Conservation (phyloP, 2,888 invertebrate species). For the Eilema sororculum region DNA sequence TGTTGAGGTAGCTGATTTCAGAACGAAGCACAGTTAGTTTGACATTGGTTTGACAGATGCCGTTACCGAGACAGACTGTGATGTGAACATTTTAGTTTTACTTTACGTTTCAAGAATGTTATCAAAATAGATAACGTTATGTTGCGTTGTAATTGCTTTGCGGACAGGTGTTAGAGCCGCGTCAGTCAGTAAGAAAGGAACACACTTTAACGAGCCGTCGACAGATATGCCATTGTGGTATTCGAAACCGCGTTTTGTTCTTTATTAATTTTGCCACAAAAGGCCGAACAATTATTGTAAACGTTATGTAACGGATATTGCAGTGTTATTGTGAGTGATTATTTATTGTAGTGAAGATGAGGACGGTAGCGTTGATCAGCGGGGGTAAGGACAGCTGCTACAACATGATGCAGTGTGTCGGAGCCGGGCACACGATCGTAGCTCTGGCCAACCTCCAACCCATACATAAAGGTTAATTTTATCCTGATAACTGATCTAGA, state of each 20-base stretch:
- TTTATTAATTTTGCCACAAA: slow-evolving; percentile 67
- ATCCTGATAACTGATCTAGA: slow-evolving; percentile 53
- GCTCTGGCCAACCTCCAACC: slow-evolving; percentile 98
- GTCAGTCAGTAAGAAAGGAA: slow-evolving; percentile 47
- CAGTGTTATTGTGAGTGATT: slow-evolving; percentile 64
- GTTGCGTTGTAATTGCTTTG: slow-evolving; percentile 58
- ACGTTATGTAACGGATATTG: slow-evolving; percentile 82
- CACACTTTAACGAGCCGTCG: slow-evolving; percentile 49
- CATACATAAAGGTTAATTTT: slow-evolving; percentile 90
- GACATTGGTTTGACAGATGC: slow-evolving; percentile 49
- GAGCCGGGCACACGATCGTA: slow-evolving; percentile 97
- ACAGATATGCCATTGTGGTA: slow-evolving; percentile 68
- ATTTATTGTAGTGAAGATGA: slow-evolving; percentile 88
- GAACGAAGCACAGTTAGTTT: slow-evolving; percentile 8
- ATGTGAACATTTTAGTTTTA: slow-evolving; percentile 62
- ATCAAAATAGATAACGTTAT: slow-evolving; percentile 79
- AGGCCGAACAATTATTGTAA: slow-evolving; percentile 72
- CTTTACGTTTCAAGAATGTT: slow-evolving; percentile 72
- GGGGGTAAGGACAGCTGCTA: slow-evolving; percentile 99
- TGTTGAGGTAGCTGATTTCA: slow-evolving; percentile 12
- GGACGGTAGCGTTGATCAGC: slow-evolving; percentile 95
- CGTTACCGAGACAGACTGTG: slow-evolving; percentile 47
- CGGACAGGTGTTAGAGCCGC: slow-evolving; percentile 60
- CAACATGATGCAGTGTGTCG: slow-evolving; percentile 99
- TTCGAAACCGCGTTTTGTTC: slow-evolving; percentile 68